Evolutionary conservation across 2,888 invertebrate species (phyloP).

Genomic region (Biston stratarius): DNA sequence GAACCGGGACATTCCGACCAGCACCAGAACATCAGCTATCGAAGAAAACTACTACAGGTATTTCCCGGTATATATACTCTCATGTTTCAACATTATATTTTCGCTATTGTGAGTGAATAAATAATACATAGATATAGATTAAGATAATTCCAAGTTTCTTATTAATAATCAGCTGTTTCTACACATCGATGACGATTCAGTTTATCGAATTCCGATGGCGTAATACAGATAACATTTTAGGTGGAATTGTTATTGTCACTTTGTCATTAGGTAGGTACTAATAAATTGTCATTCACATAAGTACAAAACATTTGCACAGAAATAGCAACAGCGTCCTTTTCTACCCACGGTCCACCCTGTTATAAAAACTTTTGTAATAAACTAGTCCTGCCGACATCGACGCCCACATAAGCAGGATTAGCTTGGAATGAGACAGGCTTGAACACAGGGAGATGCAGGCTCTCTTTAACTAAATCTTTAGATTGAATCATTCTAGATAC

Average conservation of each 20-base stretch:
- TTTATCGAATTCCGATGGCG: slow-evolving; percentile 3
- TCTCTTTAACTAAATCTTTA: not conserved
- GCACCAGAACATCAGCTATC: too few relatives aligned
- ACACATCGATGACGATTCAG: slow-evolving; percentile 9
- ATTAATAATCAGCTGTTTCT: slow-evolving; percentile 14
- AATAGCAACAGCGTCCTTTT: slow-evolving; percentile 28
- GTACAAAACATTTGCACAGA: slow-evolving; percentile 11
- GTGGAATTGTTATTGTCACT: not conserved
- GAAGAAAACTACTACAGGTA: too few relatives aligned
- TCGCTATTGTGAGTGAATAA: too few relatives aligned
- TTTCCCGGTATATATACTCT: too few relatives aligned
- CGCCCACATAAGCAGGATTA: slow-evolving; percentile 46
- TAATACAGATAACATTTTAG: slow-evolving; percentile 4
- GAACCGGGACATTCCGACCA: too few relatives aligned
- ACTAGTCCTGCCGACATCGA: slow-evolving; percentile 45
- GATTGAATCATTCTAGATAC: slow-evolving; percentile 1
- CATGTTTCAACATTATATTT: too few relatives aligned
- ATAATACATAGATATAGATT: too few relatives aligned
- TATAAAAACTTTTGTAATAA: slow-evolving; percentile 54
- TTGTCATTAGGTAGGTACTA: not conserved
- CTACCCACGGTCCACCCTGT: slow-evolving; percentile 41
- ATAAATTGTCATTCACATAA: slow-evolving; percentile 9
- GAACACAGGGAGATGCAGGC: not conserved
- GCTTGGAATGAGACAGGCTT: slow-evolving; percentile 17
- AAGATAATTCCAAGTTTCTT: not conserved